Evolutionary conservation across 2,888 invertebrate species (phyloP).

Genomic region (Nomada goodeniana): DNA sequence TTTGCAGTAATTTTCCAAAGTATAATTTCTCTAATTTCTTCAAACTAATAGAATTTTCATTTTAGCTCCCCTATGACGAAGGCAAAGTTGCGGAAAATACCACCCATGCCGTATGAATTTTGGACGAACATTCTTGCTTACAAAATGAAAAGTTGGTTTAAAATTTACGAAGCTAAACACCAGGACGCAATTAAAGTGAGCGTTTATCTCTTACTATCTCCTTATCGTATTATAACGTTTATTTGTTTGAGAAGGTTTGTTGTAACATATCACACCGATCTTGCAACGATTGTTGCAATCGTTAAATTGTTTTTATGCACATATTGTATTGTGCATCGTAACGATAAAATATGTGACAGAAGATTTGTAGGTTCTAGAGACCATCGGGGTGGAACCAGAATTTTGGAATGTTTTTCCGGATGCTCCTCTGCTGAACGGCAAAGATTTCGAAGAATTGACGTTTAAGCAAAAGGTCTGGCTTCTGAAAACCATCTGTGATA

Average conservation of each 20-base stretch:
- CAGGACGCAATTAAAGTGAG: conserved; percentile 80
- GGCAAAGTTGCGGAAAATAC: conserved; percentile 83
- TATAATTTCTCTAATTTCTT: neutral
- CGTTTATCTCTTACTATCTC: neutral
- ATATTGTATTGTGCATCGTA: conserved; percentile 1
- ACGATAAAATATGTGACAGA: conserved; percentile 59
- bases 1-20: neutral
- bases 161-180: conserved; percentile 83
- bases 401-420: conserved; percentile 86
- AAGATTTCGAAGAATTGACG: conserved; percentile 85
- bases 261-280: neutral
- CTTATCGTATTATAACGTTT: neutral
- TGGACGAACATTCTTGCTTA: conserved; percentile 85
- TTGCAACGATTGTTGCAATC: neutral
- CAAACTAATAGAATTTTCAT: neutral
- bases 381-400: conserved; percentile 85
- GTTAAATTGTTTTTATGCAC: neutral
- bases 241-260: neutral
- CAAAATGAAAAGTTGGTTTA: conserved; percentile 85
- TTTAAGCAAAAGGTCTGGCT: conserved; percentile 86
- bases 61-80: conserved; percentile 81
- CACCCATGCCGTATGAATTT: conserved; percentile 86
- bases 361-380: conserved; percentile 83
- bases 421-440: conserved; percentile 84
- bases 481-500: conserved; percentile 86